Base-by-base conservation (phyloP, 2,113 vertebrate genomes). In the Todiramphus chloris region DNA sequence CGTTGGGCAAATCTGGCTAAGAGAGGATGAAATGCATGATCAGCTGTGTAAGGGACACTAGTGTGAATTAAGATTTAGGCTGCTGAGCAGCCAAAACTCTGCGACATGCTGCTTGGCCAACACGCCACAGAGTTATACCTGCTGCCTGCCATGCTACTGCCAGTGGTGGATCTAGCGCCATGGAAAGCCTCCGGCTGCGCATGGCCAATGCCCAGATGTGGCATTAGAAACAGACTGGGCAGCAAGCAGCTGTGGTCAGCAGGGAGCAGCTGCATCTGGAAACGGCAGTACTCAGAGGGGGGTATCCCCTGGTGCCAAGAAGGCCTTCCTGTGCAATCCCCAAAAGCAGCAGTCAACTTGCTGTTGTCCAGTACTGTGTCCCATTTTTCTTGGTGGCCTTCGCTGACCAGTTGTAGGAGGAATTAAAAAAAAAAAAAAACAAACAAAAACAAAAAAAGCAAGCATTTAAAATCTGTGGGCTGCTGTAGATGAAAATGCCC, bases 81-180 rank as follows among this genome's bases (percentile, higher is more conserved):
- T 75, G 69, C 69, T 48, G 48, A 93, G 35, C 44, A 23, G 55
- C 3, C 1, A 20, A 23, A 75, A 30, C 33, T 68, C 43, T 69
- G 67, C 31, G 41, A 31, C 7, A 1, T 20, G 33, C 63, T 77
- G 59, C 63, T 89, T 16, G 43, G 59, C 13, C 55, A 66, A 17
- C 0, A 0, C 33, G 46, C 44, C 31, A 44, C 39, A 30, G 39
- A 5, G 23, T 55, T 68, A 10, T 0, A 50, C 20, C 41, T 31
- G 41, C 78, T 62, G 11, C 44, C 17, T 46, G 44, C 17, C 44
- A 46, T 46, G 2, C 25, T 16, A 24, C 51, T 63, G 60, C 31
- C 15, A 0, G 0, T 0, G 0, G 44, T 10, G 15, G 6, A 60
- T 72, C 33, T 35, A 20, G 17, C 31, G 63, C 46, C 43, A 16